Evolutionary conservation across 2,797 vertebrate species (phyloP).

Genomic region (Myotis vivesi): DNA sequence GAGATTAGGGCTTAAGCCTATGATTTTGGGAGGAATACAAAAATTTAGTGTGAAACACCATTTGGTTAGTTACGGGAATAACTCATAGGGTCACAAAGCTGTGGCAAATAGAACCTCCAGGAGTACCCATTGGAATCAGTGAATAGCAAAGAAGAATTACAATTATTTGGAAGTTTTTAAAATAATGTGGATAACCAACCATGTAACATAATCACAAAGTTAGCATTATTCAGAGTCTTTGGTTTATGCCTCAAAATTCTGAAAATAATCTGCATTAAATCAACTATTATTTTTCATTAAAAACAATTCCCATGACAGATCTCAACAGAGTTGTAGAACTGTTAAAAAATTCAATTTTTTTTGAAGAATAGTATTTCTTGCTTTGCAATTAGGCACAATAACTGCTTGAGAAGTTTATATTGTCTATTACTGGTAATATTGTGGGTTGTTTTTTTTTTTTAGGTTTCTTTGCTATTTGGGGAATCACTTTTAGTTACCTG

Average conservation of each 20-base stretch:
- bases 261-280: constrained; percentile 29
- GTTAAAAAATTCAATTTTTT: background rate
- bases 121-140: background rate
- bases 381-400: background rate
- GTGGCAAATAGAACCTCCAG: background rate
- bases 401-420: constrained; percentile 39
- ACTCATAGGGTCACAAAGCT: background rate
- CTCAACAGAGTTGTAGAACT: background rate
- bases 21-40: background rate
- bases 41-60: background rate
- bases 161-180: background rate
- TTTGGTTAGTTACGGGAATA: background rate
- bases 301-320: background rate
- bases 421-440: constrained; percentile 29
- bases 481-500: constrained; percentile 58
- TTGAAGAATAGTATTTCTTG: constrained; percentile 34
- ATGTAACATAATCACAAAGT: background rate
- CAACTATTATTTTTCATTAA: constrained; percentile 49
- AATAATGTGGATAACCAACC: background rate
- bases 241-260: constrained; percentile 34
- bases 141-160: background rate
- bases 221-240: constrained; percentile 48
- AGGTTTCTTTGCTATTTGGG: constrained; percentile 61
- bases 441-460: background rate
- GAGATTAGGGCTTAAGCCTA: background rate